Conservation (phyloP, 1,140 invertebrate genomes). For the Antheraea mylitta region DNA sequence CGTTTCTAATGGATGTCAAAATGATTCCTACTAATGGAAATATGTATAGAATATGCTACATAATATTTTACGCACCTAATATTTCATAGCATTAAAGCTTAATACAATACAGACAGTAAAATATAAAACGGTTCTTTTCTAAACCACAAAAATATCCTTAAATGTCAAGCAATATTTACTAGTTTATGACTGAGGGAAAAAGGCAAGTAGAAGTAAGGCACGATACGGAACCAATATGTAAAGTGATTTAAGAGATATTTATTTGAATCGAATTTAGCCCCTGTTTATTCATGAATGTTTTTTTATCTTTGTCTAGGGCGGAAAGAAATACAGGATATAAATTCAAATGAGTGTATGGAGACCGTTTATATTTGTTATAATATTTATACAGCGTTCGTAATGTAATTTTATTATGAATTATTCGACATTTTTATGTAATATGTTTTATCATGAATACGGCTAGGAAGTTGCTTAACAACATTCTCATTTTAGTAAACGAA, state of each 20-base stretch:
- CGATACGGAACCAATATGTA: neutral
- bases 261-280: neutral
- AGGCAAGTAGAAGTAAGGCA: neutral
- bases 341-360: neutral
- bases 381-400: neutral
- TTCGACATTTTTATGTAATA: too few relatives aligned
- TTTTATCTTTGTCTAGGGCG: neutral
- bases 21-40: too few relatives aligned
- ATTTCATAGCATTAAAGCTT: slow-evolving; percentile 6
- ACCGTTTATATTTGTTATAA: neutral
- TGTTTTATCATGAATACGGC: too few relatives aligned
- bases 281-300: neutral
- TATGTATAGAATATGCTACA: too few relatives aligned
- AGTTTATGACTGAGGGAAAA: slow-evolving; percentile 23
- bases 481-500: too few relatives aligned
- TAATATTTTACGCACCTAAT: neutral
- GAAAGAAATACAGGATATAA: neutral
- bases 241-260: neutral
- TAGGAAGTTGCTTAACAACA: too few relatives aligned
- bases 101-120: slow-evolving; percentile 21
- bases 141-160: slow-evolving; percentile 27
- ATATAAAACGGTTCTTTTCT: slow-evolving; percentile 25
- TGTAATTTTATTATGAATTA: neutral
- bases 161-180: slow-evolving; percentile 24
- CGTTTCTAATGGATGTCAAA: too few relatives aligned